Base-by-base conservation (phyloP, 1,140 invertebrate genomes). In the Eueides isabella region DNA sequence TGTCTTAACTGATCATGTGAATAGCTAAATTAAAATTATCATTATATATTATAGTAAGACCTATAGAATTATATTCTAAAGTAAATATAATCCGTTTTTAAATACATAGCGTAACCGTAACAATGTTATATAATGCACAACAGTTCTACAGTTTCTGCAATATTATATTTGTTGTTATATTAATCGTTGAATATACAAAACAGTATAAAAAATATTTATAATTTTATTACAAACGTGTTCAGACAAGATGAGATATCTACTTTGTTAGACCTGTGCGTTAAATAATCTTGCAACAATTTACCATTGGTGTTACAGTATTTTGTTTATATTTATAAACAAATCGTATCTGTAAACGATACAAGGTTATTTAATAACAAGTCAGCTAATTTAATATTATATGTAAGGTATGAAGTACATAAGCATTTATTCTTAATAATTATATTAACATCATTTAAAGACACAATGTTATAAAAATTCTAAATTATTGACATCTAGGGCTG, bases 401-500 rank as follows among this genome's bases (percentile, higher is more conserved):
- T 55, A 55, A 55, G n/a, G 26, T 55, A 55, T 55, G 23, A 26
- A 55, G 23, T 23, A 55, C 48, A 55, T 55, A 55, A 55, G 19
- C 48, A 55, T 55, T 26, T 55, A 55, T 55, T 26, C 48, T 9
- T 55, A 55, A n/a, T n/a, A n/a, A n/a, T 26, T 55, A 26, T 55
- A 55, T 2, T 55, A 26, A 55, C 48, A 55, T 12, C 23, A 55
- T 44, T 44, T 55, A 55, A 55, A 23, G 19, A 55, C 48, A 23
- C 48, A 55, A 55, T 26, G 19, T 55, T 55, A 19, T 44, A 55
- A 55, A 38, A 55, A 55, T 55, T 55, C 48, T 55, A 55, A 55
- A 55, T 55, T 55, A 23, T 55, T 55, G 23, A 55, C 48, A 26
- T 55, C 7, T 55, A 55, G 48, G 48, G 48, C 48, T 55, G 48